phyloP scores from a whole-genome alignment of 23 tunicate species.

The Pegea sp. region DNA sequence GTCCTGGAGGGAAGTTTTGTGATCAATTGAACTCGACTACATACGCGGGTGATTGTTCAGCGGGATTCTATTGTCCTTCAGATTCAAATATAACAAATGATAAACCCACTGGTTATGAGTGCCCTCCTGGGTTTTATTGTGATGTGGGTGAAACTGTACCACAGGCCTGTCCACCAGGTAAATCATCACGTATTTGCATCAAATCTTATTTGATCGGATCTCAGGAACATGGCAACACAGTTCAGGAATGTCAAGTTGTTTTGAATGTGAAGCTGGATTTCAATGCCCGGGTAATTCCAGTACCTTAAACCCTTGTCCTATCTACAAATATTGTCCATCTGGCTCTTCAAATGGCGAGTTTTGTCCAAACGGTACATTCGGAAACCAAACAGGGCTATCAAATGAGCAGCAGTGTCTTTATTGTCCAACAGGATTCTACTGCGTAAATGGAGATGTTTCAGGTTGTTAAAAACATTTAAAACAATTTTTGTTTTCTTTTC shows the following conservation, averaged over 20 bases:
- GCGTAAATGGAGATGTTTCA: constrained; percentile 49
- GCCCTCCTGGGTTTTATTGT: constrained; percentile 62
- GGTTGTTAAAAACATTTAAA: constrained; percentile 14
- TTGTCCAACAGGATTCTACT: constrained; percentile 73
- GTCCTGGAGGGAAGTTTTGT: constrained; percentile 45
- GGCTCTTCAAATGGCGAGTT: constrained; percentile 8
- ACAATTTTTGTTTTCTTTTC: neutral
- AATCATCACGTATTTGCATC: too few species aligned
- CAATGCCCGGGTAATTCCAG: constrained; percentile 44
- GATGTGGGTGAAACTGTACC: constrained; percentile 23
- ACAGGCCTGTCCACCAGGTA: constrained; percentile 35
- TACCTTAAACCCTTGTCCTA: constrained; percentile 33
- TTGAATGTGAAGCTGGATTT: constrained; percentile 35
- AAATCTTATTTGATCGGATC: neutral
- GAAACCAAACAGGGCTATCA: constrained; percentile 23
- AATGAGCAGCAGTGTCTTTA: constrained; percentile 23
- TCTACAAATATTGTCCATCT: constrained; percentile 26
- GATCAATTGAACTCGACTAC: constrained; percentile 9
- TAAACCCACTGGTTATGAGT: constrained; percentile 52
- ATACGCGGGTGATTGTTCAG: constrained; percentile 38
- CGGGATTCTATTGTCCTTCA: constrained; percentile 82
- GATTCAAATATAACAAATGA: constrained; percentile 13
- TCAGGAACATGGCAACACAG: constrained; percentile 48
- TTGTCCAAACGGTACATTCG: constrained; percentile 70
- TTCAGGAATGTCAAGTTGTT: constrained; percentile 10